Evolutionary conservation across 2,797 vertebrate species (phyloP), one percentile per base, ranked within the genome.

Genomic region (Phaenicophaeus curvirostris): DNA sequence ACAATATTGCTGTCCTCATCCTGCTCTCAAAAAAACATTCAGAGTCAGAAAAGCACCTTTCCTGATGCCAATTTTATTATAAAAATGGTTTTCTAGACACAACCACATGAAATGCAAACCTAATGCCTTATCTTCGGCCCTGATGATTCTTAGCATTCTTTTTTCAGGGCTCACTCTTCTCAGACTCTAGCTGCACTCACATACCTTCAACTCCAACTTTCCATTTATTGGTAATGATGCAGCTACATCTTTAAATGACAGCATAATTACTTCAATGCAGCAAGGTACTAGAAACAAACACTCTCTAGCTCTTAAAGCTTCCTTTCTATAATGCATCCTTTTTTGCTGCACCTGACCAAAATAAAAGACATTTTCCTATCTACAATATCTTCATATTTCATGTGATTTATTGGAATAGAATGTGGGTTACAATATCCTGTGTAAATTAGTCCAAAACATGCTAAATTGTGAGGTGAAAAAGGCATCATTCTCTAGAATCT

Each of bases 381-480:
- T 42, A 30, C 5, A 63, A 8, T 74, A 87, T 81, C 31, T 65
- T 90, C 30, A 35, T 42, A 27, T 89, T 92, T 91, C 55, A 66
- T 66, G 44, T 7, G 71, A 27, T 66, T 41, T 58, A 4, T 76
- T 79, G 16, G 14, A 89, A 80, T 17, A 66, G 67, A 85, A 78
- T 23, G 8, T 48, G 18, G 9, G 33, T 24, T 85, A 88, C 44
- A 63, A 57, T 17, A 37, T 51, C 30, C 46, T 55, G 44, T 24
- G 27, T 30, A 97, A 62, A 89, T 89, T 51, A 85, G 54, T 77
- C 85, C 71, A 85, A 57, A 74, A 88, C 28, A 89, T 93, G 57
- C 55, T 90, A 91, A 94, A 95, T 85, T 95, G 48, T 23, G n/a
- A 87, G 41, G 63, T 67, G 79, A 87, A 97, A 97, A 94, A 92